Percentiles rank a stretch among this genome's conserved stretches.
phyloP scores from a whole-genome alignment of 2,797 vertebrate species.

The Melanotaenia pygmaea region DNA sequence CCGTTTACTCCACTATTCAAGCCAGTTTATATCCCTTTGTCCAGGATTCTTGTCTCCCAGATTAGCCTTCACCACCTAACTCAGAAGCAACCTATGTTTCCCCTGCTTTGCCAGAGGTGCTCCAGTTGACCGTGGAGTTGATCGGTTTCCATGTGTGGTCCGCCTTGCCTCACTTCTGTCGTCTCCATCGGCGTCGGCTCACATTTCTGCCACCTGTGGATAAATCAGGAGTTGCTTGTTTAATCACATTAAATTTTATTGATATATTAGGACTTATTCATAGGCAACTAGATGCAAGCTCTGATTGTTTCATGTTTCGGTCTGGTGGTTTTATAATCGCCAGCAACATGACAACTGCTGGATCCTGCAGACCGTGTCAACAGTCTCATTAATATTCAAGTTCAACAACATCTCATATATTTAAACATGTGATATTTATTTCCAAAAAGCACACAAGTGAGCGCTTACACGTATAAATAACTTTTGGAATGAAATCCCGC shows the following conservation, averaged over 20 bases:
- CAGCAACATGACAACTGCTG: slow-evolving; percentile 21
- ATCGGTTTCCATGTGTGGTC: slow-evolving; percentile 64
- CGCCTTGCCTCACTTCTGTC: slow-evolving; percentile 48
- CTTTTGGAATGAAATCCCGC: neutral
- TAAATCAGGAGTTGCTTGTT: slow-evolving; percentile 63
- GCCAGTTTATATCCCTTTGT: slow-evolving; percentile 46
- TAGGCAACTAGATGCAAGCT: neutral
- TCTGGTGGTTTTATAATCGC: slow-evolving; percentile 51
- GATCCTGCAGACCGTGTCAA: slow-evolving; percentile 22
- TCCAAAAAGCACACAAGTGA: neutral
- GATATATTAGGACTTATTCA: slow-evolving; percentile 12
- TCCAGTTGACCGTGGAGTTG: slow-evolving; percentile 82
- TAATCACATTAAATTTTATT: slow-evolving; percentile 53
- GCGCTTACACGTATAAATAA: neutral
- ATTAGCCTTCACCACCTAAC: slow-evolving; percentile 29
- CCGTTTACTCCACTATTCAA: slow-evolving; percentile 30
- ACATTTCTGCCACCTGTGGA: slow-evolving; percentile 77
- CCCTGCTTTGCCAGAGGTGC: slow-evolving; percentile 40
- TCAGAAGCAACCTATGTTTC: slow-evolving; percentile 28
- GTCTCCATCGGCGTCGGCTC: slow-evolving; percentile 51
- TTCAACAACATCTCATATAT: slow-evolving; percentile 63
- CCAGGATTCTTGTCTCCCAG: slow-evolving; percentile 30
- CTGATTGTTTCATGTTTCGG: slow-evolving; percentile 54
- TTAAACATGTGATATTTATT: neutral
- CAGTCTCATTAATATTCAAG: slow-evolving; percentile 62